phyloP scores from a whole-genome alignment of 37 sponge, comb jelly and placozoan species.

The Mnemiopsis leidyi region DNA sequence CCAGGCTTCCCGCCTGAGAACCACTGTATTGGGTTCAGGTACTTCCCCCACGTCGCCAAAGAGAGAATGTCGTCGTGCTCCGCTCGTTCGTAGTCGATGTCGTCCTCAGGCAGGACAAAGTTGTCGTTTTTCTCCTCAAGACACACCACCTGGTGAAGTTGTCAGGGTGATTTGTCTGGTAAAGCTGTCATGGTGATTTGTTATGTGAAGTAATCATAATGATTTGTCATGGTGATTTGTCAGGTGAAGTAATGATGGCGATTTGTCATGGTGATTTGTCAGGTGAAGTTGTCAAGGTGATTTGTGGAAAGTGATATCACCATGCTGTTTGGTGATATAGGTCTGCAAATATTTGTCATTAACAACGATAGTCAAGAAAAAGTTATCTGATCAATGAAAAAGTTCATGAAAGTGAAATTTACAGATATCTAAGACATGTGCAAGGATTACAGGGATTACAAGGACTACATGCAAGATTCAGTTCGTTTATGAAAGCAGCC shows the following conservation, averaged over 20 bases:
- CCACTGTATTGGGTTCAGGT: conserved; percentile 58
- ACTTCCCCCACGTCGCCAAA: conserved; percentile 43
- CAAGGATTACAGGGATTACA: no score
- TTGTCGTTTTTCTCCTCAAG: conserved; percentile 28
- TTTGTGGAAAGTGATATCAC: neutral
- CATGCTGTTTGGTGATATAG: neutral
- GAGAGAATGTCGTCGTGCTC: conserved; percentile 58
- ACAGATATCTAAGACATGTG: no score
- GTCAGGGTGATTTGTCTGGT: neutral
- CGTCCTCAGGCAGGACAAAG: conserved; percentile 30
- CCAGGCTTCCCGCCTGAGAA: conserved; percentile 2
- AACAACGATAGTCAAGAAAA: no score
- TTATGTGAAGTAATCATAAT: neutral
- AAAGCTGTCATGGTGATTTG: neutral
- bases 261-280: neutral
- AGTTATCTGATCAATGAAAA: no score
- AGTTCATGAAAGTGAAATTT: no score
- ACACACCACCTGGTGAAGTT: conserved; percentile 16
- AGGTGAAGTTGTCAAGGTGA: neutral
- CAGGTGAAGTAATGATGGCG: neutral
- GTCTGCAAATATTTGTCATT: no score
- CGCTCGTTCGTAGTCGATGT: neutral
- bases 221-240: neutral
- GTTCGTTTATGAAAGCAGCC: no score
- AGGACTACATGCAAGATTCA: no score